Conservation (phyloP, 2,797 vertebrate genomes). For the Loris lydekkerianus region DNA sequence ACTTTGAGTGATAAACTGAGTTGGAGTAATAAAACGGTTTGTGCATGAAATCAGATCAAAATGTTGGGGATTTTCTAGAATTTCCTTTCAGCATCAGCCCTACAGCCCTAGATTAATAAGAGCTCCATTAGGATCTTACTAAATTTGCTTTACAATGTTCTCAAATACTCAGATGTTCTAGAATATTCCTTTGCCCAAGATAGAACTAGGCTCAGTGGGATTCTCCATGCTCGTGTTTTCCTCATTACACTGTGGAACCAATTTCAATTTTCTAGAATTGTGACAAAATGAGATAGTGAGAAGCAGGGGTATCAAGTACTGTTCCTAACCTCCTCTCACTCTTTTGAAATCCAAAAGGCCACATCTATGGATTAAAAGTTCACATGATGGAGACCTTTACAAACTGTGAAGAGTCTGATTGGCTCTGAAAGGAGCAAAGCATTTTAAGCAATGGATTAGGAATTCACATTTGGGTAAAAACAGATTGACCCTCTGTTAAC, state of each 20-base stretch:
- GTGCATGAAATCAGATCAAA: background rate
- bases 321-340: background rate
- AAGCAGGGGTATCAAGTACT: background rate
- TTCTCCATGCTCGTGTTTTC: background rate
- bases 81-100: background rate
- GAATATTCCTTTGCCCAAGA: conserved; percentile 11
- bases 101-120: background rate
- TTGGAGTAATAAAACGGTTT: background rate
- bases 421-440: background rate
- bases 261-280: background rate
- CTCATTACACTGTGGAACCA: background rate
- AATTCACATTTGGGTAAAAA: background rate
- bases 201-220: background rate
- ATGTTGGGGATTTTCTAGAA: conserved; percentile 11
- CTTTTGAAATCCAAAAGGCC: background rate
- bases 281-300: background rate
- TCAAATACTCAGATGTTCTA: background rate
- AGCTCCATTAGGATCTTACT: background rate
- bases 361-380: background rate
- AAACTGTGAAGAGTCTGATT: background rate
- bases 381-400: background rate
- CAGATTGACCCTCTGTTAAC: background rate
- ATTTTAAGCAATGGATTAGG: background rate
- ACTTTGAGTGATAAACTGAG: conserved; percentile 37
- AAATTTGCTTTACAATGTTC: background rate